Percentiles rank a stretch among this genome's conserved stretches.
Evolutionary conservation across 1,140 invertebrate genomes (phyloP).

Genomic region (Aphidius ervi): DNA sequence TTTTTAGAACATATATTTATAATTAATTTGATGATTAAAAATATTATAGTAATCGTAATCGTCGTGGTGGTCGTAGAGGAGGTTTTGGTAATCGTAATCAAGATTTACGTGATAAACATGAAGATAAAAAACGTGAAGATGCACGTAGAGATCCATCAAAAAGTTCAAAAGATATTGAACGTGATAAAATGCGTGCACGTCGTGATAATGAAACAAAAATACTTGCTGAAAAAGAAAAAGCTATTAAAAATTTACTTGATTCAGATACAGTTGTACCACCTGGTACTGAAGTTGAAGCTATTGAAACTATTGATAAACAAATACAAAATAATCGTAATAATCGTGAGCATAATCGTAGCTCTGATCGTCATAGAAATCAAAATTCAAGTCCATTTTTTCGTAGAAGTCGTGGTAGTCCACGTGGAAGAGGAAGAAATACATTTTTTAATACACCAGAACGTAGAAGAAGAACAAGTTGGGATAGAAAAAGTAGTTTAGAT

Average conservation of each 20-base stretch:
- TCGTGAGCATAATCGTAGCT: constrained; percentile 32
- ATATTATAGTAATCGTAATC: constrained; percentile 24
- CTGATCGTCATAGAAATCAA: constrained; percentile 30
- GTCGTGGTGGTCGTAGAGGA: constrained; percentile 23
- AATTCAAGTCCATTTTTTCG: constrained; percentile 29
- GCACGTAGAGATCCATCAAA: constrained; percentile 46
- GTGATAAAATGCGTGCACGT: constrained; percentile 45
- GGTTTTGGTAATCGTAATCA: constrained; percentile 29
- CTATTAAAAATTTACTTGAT: constrained; percentile 47
- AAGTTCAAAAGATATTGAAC: constrained; percentile 49
- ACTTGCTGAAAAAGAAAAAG: constrained; percentile 49
- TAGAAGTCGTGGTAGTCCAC: constrained; percentile 38
- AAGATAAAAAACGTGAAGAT: constrained; percentile 39
- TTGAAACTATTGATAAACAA: constrained; percentile 34
- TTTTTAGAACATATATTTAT: constrained; percentile 6
- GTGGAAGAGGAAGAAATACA: constrained; percentile 35
- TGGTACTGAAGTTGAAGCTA: constrained; percentile 47
- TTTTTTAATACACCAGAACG: constrained; percentile 28
- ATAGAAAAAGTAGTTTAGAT: constrained; percentile 33
- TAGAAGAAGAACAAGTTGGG: constrained; percentile 34
- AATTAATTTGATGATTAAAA: constrained; percentile 13
- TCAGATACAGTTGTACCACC: constrained; percentile 51
- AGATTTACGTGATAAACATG: constrained; percentile 27
- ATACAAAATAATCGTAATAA: constrained; percentile 25
- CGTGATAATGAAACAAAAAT: constrained; percentile 47